Base-by-base conservation (phyloP, 2,888 invertebrate genomes). In the Cryptocephalus primarius region DNA sequence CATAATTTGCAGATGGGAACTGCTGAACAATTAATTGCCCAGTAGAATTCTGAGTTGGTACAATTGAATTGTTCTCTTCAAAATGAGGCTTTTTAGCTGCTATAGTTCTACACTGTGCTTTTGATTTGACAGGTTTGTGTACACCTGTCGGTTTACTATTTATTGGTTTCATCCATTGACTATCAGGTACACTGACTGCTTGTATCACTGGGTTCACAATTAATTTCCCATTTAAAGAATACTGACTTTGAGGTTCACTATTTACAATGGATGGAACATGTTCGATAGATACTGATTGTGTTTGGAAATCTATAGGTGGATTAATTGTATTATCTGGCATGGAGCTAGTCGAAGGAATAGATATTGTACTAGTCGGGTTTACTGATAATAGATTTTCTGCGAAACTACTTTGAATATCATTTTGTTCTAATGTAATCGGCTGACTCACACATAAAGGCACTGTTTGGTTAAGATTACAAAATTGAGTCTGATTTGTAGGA, bases 1-100 rank as follows among this genome's bases (percentile, higher is more conserved):
- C 71, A 46, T 75, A 70, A 58, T 72, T 75, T 40, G 72, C 68
- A 13, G 66, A 61, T 38, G 67, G 66, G 41, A 69, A 54, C 59
- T 83, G 83, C 61, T 85, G 85, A 1, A 85, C 75, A 54, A 84
- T 82, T 13, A 85, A 78, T 1, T 83, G 82, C 10, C 51, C 53
- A 22, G 53, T 44, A 8, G 57, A 45, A 41, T 54, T 49, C 44
- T 55, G 51, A 8, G 58, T 31, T 33, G 54, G 56, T 36, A 56
- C 50, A n/a, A 56, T 49, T 9, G 52, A 50, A 9, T 53, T 52
- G n/a, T 45, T 48, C 43, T 55, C 52, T 44, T 55, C 56, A 31
- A 48, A 54, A 31, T 50, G 48, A 33, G 45, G 32, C 31, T 55
- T 48, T 49, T 58, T 60, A 14, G 59, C 55, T 38, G 57, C 55